phyloP scores from a whole-genome alignment of 2,797 vertebrate species.

The Octomys mimax region DNA sequence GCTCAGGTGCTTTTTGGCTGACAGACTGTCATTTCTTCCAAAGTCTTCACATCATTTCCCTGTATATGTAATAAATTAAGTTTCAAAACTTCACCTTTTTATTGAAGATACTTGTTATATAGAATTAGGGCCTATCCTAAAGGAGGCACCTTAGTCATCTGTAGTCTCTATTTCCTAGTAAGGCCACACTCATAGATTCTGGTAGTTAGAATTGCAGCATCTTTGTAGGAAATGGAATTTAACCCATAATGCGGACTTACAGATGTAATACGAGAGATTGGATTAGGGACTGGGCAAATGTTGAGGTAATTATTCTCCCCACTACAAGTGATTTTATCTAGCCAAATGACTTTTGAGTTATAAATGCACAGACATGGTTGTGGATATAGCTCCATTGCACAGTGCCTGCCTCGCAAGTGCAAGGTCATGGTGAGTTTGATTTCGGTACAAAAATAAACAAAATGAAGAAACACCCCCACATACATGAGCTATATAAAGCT shows the following conservation, averaged over 20 bases:
- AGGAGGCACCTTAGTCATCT: neutral
- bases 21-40: neutral
- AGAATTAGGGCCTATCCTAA: neutral
- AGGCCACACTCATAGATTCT: too few species aligned
- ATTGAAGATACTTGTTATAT: neutral
- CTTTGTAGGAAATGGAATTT: neutral
- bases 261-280: neutral
- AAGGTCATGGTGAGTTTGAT: too few species aligned
- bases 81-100: neutral
- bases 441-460: too few species aligned
- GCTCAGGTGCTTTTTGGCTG: too few species aligned
- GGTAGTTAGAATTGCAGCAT: neutral
- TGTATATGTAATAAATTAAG: rapidly evolving
- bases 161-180: neutral
- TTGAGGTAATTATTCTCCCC: neutral
- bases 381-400: too few species aligned
- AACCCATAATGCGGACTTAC: rapidly evolving
- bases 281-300: neutral
- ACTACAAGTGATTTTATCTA: neutral
- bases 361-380: neutral
- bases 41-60: rapidly evolving
- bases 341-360: neutral
- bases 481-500: neutral
- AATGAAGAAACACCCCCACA: too few species aligned
- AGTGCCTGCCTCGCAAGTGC: too few species aligned